Evolutionary conservation across 2,113 vertebrate species (phyloP).

Genomic region (Xyrauchen texanus): DNA sequence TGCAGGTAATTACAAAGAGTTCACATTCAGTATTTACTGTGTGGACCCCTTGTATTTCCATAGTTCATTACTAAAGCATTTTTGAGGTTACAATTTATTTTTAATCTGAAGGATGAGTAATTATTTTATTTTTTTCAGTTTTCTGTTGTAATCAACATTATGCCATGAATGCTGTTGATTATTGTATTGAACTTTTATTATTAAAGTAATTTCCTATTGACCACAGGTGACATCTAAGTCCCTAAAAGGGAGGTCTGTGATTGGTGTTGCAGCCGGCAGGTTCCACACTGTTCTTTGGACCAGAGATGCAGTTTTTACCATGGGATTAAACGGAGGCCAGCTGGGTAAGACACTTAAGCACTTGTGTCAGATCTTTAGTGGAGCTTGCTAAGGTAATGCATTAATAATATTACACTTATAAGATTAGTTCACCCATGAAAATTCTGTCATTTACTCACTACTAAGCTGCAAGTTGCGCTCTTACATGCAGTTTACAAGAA

Average conservation of each 20-base stretch:
- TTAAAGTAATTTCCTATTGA: conserved; percentile 5
- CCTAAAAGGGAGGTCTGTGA: conserved; percentile 87
- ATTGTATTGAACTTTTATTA: no score
- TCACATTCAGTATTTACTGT: no score
- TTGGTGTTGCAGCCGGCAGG: conserved; percentile 92
- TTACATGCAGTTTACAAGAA: no score
- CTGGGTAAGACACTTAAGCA: conserved; percentile 78
- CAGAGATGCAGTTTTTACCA: conserved; percentile 90
- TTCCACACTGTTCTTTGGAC: conserved; percentile 98
- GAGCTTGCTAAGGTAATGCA: not conserved
- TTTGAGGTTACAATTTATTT: no score
- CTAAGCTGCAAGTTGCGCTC: no score
- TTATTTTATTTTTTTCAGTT: not conserved
- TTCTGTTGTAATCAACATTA: not conserved
- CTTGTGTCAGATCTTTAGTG: not conserved
- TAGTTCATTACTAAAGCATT: no score
- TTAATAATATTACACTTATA: not conserved
- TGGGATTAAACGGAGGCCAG: conserved; percentile 95
- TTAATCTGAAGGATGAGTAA: no score
- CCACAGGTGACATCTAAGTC: conserved; percentile 88
- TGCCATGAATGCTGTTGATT: no score
- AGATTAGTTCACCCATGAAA: no score
- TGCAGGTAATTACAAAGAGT: no score
- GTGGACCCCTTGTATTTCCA: no score
- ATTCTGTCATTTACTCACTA: no score